Evolutionary conservation across 2,888 invertebrate species (phyloP), one percentile per base, ranked within the genome.

Genomic region (Endotricha flammealis): DNA sequence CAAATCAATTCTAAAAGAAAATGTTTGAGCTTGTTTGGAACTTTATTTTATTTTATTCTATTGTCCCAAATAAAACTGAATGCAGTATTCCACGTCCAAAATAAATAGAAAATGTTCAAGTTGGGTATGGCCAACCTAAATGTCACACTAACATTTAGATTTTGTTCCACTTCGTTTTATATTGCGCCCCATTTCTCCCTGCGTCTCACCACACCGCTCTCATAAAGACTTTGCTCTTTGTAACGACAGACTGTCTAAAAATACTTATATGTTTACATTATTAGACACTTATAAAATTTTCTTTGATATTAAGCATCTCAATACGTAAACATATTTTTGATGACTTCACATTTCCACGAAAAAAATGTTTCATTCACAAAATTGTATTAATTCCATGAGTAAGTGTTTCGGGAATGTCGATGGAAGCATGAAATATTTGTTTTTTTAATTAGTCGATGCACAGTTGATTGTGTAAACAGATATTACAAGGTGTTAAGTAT

Each of bases 101-200:
- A n/a, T n/a, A 41, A 33, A 48, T 39, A 42, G 50, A 46, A 48
- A 53, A 46, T 42, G 53, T 41, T 45, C 47, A 44, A 48, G 46
- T 50, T 41, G 46, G 54, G 58, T 57, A 58, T 55, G 52, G 48
- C 53, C 50, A 48, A 51, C 62, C 60, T 57, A 79, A 80, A 80
- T 79, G 78, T 64, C 79, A 78, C 64, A 61, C 55, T 80, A 79
- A 74, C 79, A 78, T 80, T 80, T 78, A 67, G 65, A 68, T 64
- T 64, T 56, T 57, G 72, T 70, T 70, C 68, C 66, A 72, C 57
- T 66, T 64, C 57, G 65, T 71, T 72, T 70, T 74, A 69, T 69
- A 67, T 55, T 56, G 57, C 57, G 70, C 66, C 69, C 74, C 54
- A 74, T 69, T 72, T 73, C 53, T 39, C 58, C 48, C 50, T 31